Percentiles rank a stretch among this genome's conserved stretches.
Evolutionary conservation across 2,113 vertebrate species (phyloP).

Genomic region (Pelusios castaneus): DNA sequence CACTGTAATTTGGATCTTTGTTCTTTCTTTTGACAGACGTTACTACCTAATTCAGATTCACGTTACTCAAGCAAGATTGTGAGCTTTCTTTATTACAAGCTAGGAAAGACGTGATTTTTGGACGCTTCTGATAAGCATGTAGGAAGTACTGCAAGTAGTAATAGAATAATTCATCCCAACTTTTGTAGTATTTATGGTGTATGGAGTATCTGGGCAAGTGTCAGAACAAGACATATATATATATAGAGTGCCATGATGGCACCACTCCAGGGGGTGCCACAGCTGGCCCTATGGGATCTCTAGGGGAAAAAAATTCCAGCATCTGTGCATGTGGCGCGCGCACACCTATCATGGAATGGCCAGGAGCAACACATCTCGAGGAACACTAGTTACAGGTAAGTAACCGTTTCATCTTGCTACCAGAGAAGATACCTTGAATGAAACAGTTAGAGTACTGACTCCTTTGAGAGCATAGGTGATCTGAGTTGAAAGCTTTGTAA

Average conservation of each 20-base stretch:
- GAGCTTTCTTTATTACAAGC: background rate
- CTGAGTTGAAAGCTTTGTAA: background rate
- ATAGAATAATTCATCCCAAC: background rate
- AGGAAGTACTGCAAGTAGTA: background rate
- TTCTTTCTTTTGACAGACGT: background rate
- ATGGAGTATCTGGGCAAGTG: background rate
- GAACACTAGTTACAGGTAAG: no score
- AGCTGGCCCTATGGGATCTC: no score
- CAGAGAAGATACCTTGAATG: background rate
- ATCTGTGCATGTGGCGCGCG: no score
- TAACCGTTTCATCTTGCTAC: background rate
- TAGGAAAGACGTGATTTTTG: background rate
- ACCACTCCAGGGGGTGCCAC: no score
- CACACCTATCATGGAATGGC: no score
- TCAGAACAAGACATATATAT: accelerated
- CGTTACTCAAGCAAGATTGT: background rate
- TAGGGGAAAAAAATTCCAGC: no score
- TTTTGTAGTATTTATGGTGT: background rate
- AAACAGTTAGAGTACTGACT: background rate
- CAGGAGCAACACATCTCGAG: no score
- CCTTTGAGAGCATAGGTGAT: background rate
- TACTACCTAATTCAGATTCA: background rate
- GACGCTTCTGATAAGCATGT: background rate
- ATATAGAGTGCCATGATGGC: no score
- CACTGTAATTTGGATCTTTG: background rate